Base-by-base conservation (phyloP, 2,797 vertebrate species). In the Melanotaenia pygmaea region DNA sequence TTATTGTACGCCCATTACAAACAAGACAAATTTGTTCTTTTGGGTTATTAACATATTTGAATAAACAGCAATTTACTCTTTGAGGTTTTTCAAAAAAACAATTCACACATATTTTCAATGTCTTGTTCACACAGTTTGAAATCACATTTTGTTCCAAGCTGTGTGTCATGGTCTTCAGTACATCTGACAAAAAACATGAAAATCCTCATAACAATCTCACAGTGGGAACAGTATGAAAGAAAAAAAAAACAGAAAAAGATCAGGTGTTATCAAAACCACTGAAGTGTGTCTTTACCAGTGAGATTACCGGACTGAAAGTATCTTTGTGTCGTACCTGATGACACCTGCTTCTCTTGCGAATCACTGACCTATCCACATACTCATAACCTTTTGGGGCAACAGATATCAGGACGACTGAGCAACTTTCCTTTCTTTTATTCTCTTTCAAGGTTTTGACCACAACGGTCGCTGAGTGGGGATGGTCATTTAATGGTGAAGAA, bases 251-350 rank as follows among this genome's bases (percentile, higher is more conserved):
- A 77, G 63, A 77, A 75, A 38, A 71, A 76, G 63, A 75, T 73
- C 62, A 74, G 59, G 68, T 76, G 79, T 86, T 80, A 86, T 88
- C 75, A 74, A 82, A 89, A 81, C 50, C 83, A 81, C 20, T 83
- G 74, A 84, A 83, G 79, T 79, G 75, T 86, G 76, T 81, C 88
- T 85, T 87, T 80, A 79, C 73, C 62, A 30, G 71, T 4, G 58
- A 76, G 74, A 86, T 86, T 75, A 82, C 73, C 38, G 72, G 40
- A 54, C 67, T 84, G 66, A 76, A 85, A 84, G 74, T 70, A 80
- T 78, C 68, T 79, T 81, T 83, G 68, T 77, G 67, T 81, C 79
- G 82, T 76, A 78, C 71, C 65, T 62, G 79, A 83, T 83, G 82
- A 82, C 56, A 66, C 51, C 64, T 57, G 71, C 59, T 64, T 74